Conservation (phyloP, 2,113 vertebrate species). For the Cyprinodon tularosa region DNA sequence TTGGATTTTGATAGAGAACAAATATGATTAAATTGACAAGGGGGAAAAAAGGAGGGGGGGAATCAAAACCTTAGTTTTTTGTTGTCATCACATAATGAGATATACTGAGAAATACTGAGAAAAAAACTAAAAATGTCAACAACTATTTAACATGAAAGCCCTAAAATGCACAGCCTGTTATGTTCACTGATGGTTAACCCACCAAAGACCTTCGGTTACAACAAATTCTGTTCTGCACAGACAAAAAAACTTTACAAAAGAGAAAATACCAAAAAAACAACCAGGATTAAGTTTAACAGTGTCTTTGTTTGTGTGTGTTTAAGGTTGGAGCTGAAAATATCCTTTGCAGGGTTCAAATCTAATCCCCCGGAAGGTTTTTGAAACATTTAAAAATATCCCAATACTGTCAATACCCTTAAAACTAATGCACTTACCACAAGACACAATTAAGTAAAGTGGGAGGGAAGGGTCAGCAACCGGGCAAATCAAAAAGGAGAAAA, state of each 20-base stretch:
- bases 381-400: slow-evolving; percentile 55
- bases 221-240: slow-evolving; percentile 1
- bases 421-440: slow-evolving; percentile 97
- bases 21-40: neutral
- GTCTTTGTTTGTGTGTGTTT: slow-evolving; percentile 4
- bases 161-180: too few species aligned
- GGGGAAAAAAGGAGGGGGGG: neutral
- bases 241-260: neutral
- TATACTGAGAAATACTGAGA: too few species aligned
- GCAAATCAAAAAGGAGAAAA: slow-evolving; percentile 95
- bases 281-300: neutral
- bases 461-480: slow-evolving; percentile 97
- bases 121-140: too few species aligned
- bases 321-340: slow-evolving; percentile 1
- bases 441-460: slow-evolving; percentile 99
- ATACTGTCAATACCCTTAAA: slow-evolving; percentile 81
- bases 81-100: too few species aligned
- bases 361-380: neutral
- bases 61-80: neutral
- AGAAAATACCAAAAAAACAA: neutral
- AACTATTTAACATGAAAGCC: too few species aligned
- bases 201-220: neutral
- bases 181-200: neutral
- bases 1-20: neutral
- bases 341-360: neutral